Evolutionary conservation across 2,113 vertebrate genomes (phyloP), one percentile per base, ranked within the genome.

Genomic region (Aphelocoma coerulescens): DNA sequence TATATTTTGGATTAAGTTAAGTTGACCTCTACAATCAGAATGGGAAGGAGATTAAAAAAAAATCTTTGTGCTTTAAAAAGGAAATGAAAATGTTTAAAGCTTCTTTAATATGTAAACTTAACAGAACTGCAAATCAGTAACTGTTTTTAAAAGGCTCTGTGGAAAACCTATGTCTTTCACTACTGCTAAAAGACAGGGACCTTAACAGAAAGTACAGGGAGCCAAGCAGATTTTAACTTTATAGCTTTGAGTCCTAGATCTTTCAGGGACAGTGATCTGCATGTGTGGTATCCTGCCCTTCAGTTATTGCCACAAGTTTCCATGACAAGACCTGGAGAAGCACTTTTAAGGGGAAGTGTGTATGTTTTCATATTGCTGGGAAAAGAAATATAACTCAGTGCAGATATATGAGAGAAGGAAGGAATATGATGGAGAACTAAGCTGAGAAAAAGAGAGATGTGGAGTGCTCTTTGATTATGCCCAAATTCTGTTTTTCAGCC

Each of bases 1-100:
- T 87, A 54, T 86, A 92, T 83, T 94, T 95, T 71, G 93, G 69
- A 85, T 84, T 91, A 95, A 93, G 61, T 89, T 92, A 84, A 78
- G 28, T 32, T 96, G 89, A 93, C 58, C 81, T 89, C 80, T 88
- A 85, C 74, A 92, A 44, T 77, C 69, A 95, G 79, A 78, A 95
- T n/a, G n/a, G 15, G 37, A 73, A 75, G 62, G 35, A 89, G 51
- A 44, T 20, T 4, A 26, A 44, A 81, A 68, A 68, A 71, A 13
- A 46, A 44, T 8, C 11, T 78, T 65, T 43, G 23, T 62, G 63
- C 19, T 78, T 92, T 86, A 62, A 65, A 91, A 94, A 85, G 78
- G 88, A 96, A 96, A 91, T 83, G 5, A 91, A 92, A 85, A 93
- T 66, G 13, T 72, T 94, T 81, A 90, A 94, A 87, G 30, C 37